These are phyloP conservation scores for Dynastes maya DNA, from an alignment of 2,888 invertebrate species.

Conservation along the genomic window DNA sequence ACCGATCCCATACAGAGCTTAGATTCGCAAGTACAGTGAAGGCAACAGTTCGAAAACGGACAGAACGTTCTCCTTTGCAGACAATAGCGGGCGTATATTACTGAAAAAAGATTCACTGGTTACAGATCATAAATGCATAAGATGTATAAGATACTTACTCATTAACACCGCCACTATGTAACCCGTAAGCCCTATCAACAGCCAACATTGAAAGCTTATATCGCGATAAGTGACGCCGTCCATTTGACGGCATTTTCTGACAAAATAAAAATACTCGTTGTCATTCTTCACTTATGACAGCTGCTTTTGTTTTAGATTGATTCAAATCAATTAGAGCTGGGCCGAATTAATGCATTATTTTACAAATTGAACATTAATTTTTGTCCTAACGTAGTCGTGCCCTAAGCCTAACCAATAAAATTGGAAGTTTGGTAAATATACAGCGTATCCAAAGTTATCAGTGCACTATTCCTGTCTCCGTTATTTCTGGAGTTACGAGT, in stretches of 20 bases:
- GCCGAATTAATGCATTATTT: too few relatives aligned
- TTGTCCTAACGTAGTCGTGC: too few relatives aligned
- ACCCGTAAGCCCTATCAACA: conserved; percentile 33
- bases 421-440: too few relatives aligned
- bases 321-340: too few relatives aligned
- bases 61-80: neutral
- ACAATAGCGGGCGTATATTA: conserved; percentile 23
- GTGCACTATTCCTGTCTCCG: too few relatives aligned
- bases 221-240: conserved; percentile 1
- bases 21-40: neutral
- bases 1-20: neutral
- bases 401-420: too few relatives aligned
- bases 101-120: neutral
- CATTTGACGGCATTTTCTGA: neutral
- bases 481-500: too few relatives aligned
- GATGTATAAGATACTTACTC: conserved; percentile 16
- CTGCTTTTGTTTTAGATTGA: too few relatives aligned
- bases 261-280: too few relatives aligned
- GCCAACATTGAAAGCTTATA: conserved; percentile 27
- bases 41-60: conserved; percentile 5
- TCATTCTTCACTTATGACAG: too few relatives aligned
- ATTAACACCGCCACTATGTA: conserved; percentile 31
- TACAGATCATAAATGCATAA: neutral
- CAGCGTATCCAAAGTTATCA: too few relatives aligned
- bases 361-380: too few relatives aligned